Evolutionary conservation across 2,113 vertebrate genomes (phyloP).

Genomic region (Chloroceryle aenea): DNA sequence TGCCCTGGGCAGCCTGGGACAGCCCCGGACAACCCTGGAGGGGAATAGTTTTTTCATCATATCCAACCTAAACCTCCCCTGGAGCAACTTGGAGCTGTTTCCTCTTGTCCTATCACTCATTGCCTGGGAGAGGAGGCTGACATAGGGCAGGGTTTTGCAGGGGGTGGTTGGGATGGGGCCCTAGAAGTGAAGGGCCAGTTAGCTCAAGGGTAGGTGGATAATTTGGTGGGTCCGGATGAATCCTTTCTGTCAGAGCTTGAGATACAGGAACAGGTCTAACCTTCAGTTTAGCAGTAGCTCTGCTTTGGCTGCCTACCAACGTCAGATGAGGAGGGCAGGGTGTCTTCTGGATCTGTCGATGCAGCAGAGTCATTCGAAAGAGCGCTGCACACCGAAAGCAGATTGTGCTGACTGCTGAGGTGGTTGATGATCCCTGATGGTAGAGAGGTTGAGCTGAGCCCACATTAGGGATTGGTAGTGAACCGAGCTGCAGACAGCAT

Average conservation of each 20-base stretch:
- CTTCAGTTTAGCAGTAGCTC: not conserved
- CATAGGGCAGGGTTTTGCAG: not conserved
- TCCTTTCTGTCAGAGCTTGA: not conserved
- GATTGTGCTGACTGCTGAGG: not conserved
- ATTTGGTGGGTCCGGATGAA: not conserved
- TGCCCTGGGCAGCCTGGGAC: too few species aligned
- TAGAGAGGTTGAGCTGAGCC: not conserved
- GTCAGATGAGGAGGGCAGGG: accelerated
- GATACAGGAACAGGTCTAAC: not conserved
- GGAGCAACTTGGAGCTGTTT: too few species aligned
- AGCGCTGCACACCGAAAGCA: not conserved
- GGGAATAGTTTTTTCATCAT: too few species aligned
- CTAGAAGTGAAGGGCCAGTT: not conserved
- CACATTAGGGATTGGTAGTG: accelerated
- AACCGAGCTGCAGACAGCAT: accelerated
- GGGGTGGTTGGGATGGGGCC: not conserved
- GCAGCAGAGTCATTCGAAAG: not conserved
- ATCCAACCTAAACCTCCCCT: too few species aligned
- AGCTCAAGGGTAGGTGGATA: not conserved
- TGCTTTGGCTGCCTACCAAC: not conserved
- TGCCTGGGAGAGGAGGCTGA: too few species aligned
- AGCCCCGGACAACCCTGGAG: too few species aligned
- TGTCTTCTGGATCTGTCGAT: not conserved
- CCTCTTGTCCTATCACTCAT: too few species aligned
- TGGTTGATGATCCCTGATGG: not conserved